phyloP scores from a whole-genome alignment of 2,113 vertebrate species.

The Platysteira castanea region DNA sequence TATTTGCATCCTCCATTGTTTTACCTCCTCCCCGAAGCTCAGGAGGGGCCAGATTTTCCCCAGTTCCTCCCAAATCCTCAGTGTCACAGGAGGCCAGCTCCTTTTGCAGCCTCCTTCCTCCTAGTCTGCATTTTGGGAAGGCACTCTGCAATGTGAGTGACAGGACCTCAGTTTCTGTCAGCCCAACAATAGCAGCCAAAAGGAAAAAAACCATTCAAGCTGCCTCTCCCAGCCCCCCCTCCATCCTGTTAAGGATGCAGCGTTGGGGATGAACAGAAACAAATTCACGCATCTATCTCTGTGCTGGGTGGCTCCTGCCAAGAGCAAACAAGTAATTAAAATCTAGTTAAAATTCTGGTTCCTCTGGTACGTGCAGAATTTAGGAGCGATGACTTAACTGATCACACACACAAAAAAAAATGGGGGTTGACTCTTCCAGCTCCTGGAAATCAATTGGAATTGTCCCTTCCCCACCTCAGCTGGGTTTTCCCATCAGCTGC shows the following conservation, averaged over 20 bases:
- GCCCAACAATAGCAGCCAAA: conserved; percentile 7
- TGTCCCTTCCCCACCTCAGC: fast-evolving
- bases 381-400: background rate
- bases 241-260: background rate
- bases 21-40: background rate
- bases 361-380: background rate
- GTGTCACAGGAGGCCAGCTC: background rate
- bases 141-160: background rate
- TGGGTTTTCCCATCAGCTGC: background rate
- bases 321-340: conserved; percentile 40
- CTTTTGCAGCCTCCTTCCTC: background rate
- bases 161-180: background rate
- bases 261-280: background rate
- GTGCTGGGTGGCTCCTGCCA: conserved; percentile 24
- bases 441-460: background rate
- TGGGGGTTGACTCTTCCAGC: background rate
- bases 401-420: background rate
- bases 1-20: background rate
- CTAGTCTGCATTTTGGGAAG: background rate
- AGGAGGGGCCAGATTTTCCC: background rate
- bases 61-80: fast-evolving
- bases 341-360: conserved; percentile 37
- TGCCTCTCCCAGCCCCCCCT: background rate
- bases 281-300: background rate
- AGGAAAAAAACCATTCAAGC: background rate